Conservation (phyloP, 2,888 invertebrate species). For the Atrina japonica region DNA sequence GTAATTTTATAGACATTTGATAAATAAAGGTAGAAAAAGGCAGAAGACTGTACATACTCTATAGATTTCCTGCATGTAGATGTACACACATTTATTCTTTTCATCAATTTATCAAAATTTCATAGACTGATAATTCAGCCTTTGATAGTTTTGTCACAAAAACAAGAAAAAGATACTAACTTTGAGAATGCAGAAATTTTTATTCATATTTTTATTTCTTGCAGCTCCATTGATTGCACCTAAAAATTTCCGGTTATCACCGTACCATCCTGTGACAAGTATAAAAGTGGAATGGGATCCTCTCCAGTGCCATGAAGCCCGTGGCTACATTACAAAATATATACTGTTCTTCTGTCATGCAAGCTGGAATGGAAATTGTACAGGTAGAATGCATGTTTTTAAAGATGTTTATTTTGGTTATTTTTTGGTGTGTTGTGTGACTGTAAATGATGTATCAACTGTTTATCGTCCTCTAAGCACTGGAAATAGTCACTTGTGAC, state of each 20-base stretch:
- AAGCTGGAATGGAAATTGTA: constrained; percentile 52
- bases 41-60: too few species aligned
- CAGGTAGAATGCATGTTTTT: constrained; percentile 46
- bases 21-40: too few species aligned
- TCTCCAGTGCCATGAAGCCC: constrained; percentile 54
- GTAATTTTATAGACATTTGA: too few species aligned
- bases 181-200: not conserved
- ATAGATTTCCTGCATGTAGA: too few species aligned
- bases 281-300: constrained; percentile 61
- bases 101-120: not conserved
- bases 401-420: not conserved
- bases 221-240: constrained; percentile 57
- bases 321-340: constrained; percentile 54
- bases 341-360: constrained; percentile 54
- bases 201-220: constrained; percentile 1
- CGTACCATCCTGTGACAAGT: constrained; percentile 47
- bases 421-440: too few species aligned
- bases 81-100: too few species aligned
- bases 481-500: too few species aligned
- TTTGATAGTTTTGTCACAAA: not conserved
- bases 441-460: too few species aligned
- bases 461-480: too few species aligned
- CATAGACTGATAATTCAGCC: too few species aligned
- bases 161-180: too few species aligned
- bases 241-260: constrained; percentile 48